phyloP scores from a whole-genome alignment of 2,113 vertebrate genomes.

The Gasterosteus nipponicus region DNA sequence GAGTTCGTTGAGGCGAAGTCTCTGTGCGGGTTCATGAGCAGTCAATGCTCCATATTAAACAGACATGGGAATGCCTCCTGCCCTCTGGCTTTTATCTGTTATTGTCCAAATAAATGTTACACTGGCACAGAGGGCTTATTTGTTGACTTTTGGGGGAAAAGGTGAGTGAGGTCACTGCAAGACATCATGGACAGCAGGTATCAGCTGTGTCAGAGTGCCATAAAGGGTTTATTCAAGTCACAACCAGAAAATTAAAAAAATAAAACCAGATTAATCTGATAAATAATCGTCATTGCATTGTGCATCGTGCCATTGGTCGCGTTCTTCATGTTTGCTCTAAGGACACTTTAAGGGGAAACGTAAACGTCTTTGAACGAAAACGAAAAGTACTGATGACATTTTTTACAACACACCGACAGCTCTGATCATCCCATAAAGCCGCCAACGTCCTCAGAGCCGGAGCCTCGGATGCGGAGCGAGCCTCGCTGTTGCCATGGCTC shows the following conservation, averaged over 20 bases:
- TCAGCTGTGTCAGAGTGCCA: not conserved
- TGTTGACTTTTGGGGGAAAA: not conserved
- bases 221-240: slow-evolving; percentile 8
- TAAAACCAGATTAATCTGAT: not conserved
- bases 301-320: not conserved
- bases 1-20: slow-evolving; percentile 18
- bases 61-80: slow-evolving; percentile 12
- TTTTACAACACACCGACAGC: slow-evolving; percentile 1
- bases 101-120: not conserved
- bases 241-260: not conserved
- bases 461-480: slow-evolving; percentile 19
- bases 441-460: slow-evolving; percentile 19
- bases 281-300: not conserved
- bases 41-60: slow-evolving; percentile 18
- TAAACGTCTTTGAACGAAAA: not conserved
- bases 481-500: slow-evolving; percentile 77
- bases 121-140: not conserved
- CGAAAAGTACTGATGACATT: not conserved
- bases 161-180: not conserved
- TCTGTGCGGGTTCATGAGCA: slow-evolving; percentile 34
- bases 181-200: not conserved
- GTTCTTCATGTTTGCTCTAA: not conserved
- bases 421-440: slow-evolving; percentile 18
- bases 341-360: not conserved
- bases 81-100: not conserved